Evolutionary conservation across 1,140 invertebrate species (phyloP).

Genomic region (Eriocheir sinensis): DNA sequence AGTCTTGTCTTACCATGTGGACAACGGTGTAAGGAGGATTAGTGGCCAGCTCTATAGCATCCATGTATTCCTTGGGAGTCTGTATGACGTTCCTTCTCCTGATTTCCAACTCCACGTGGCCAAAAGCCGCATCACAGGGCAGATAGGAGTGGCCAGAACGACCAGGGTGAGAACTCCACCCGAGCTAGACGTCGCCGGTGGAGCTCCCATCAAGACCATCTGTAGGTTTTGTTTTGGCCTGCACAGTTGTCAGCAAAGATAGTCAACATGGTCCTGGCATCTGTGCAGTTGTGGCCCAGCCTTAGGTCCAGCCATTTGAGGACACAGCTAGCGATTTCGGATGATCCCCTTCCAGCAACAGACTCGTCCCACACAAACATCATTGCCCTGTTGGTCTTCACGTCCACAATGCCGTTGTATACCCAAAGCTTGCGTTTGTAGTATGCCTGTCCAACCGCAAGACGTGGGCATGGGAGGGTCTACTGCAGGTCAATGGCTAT

Average conservation of each 20-base stretch:
- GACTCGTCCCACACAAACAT: conserved; percentile 28
- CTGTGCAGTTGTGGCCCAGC: background rate
- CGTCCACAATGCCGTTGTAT: background rate
- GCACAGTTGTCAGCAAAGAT: conserved; percentile 32
- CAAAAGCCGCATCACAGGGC: background rate
- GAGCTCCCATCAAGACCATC: background rate
- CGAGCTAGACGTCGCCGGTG: background rate
- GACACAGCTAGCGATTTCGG: background rate
- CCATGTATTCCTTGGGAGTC: background rate
- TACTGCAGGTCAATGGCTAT: background rate
- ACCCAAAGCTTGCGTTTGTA: conserved; percentile 27
- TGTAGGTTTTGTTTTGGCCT: background rate
- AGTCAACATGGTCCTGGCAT: background rate
- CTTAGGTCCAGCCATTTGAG: conserved; percentile 1
- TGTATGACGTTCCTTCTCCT: background rate
- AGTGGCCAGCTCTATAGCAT: background rate
- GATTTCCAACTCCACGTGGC: background rate
- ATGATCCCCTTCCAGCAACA: background rate
- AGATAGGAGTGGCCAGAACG: conserved; percentile 27
- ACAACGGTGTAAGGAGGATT: conserved; percentile 6
- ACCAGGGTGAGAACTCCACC: background rate
- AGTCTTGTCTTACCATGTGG: background rate
- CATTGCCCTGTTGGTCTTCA: background rate
- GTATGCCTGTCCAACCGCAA: conserved; percentile 4
- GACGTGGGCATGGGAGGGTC: conserved; percentile 26